phyloP scores from a whole-genome alignment of 2,888 invertebrate species.

The Euproctis similis region DNA sequence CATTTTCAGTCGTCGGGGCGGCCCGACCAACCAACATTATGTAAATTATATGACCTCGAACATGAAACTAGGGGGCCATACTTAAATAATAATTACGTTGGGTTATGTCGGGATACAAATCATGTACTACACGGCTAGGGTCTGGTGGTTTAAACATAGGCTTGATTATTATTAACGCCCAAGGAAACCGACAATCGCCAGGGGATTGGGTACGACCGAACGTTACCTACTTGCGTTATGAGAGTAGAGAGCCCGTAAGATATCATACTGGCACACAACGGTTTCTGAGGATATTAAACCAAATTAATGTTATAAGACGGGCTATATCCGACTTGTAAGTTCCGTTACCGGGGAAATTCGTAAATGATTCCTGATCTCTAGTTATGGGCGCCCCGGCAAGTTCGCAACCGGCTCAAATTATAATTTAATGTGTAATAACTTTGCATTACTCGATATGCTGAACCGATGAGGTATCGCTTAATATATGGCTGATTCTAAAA shows the following conservation, averaged over 20 bases:
- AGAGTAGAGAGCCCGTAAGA: constrained; percentile 21
- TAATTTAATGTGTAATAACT: constrained; percentile 5
- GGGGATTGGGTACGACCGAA: constrained; percentile 21
- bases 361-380: constrained; percentile 26
- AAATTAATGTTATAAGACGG: constrained; percentile 27
- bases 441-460: too few relatives aligned
- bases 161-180: constrained; percentile 32
- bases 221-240: constrained; percentile 16
- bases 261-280: constrained; percentile 17
- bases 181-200: constrained; percentile 23
- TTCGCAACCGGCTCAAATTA: constrained; percentile 19
- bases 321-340: constrained; percentile 10
- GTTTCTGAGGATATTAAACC: constrained; percentile 19
- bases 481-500: too few relatives aligned
- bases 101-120: constrained; percentile 25
- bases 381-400: constrained; percentile 23
- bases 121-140: constrained; percentile 23
- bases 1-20: constrained; percentile 23
- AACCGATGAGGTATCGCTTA: too few relatives aligned
- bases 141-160: constrained; percentile 23
- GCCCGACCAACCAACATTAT: constrained; percentile 26
- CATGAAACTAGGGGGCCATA: constrained; percentile 21
- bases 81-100: constrained; percentile 31
- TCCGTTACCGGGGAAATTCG: constrained; percentile 13
- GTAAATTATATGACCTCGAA: constrained; percentile 23